A percentile compares a stretch with the other conserved stretches of the same genome.
These are phyloP conservation scores for Lissocephala sabroskyi DNA, from an alignment of 2,888 invertebrate species.

Conservation along the genomic window DNA sequence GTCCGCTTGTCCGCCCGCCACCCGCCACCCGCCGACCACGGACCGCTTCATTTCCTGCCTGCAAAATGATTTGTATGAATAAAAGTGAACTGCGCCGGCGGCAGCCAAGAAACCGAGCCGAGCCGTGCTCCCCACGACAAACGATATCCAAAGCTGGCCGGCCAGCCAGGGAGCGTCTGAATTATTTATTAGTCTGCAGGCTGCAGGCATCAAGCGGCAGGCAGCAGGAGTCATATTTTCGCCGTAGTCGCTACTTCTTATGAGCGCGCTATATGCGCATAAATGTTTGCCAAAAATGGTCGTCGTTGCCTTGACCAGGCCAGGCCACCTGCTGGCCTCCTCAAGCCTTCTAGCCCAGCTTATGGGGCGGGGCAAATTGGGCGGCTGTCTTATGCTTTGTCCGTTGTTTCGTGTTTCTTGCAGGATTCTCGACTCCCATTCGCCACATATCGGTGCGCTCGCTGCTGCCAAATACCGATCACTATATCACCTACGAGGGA, in stretches of 20 bases:
- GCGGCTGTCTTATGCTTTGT: too few relatives aligned
- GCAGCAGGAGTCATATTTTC: slow-evolving; percentile 23
- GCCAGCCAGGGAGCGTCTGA: slow-evolving; percentile 24
- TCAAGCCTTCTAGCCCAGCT: too few relatives aligned
- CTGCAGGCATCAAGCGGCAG: not conserved
- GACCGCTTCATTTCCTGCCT: slow-evolving; percentile 53
- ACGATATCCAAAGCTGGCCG: too few relatives aligned
- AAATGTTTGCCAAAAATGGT: slow-evolving; percentile 15
- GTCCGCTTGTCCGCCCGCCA: too few relatives aligned
- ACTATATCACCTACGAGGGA: slow-evolving; percentile 98
- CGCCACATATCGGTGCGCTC: slow-evolving; percentile 88
- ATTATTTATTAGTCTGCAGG: slow-evolving; percentile 46
- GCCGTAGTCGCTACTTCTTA: slow-evolving; percentile 9
- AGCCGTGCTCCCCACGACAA: too few relatives aligned
- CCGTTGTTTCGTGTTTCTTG: too few relatives aligned
- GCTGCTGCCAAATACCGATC: slow-evolving; percentile 91
- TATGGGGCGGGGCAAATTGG: not conserved
- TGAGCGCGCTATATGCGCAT: slow-evolving; percentile 20
- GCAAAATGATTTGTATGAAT: slow-evolving; percentile 58
- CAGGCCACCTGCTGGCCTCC: too few relatives aligned
- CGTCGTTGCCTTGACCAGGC: slow-evolving; percentile 22
- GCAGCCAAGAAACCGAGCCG: not conserved
- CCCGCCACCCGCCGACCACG: slow-evolving; percentile 28
- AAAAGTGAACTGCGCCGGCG: slow-evolving; percentile 19
- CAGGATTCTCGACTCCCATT: slow-evolving; percentile 88